Evolutionary conservation across 2,113 vertebrate species (phyloP).

Genomic region (Condylura cristata): DNA sequence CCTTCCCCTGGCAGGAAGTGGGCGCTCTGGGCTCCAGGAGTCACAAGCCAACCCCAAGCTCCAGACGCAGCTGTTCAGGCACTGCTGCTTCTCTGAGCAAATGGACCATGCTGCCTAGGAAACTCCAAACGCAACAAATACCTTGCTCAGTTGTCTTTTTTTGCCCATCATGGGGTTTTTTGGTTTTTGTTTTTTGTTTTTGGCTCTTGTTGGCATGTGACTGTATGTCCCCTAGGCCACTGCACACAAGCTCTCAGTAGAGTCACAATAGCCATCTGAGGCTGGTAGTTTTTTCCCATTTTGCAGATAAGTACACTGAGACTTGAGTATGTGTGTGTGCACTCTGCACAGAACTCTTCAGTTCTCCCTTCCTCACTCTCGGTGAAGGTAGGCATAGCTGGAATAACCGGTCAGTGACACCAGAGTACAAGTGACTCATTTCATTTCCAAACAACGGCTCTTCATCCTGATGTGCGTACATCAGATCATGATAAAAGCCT

Average conservation of each 20-base stretch:
- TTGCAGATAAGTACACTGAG: constrained; percentile 46
- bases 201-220: background rate
- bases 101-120: constrained; percentile 20
- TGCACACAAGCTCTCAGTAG: background rate
- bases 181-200: background rate
- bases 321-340: background rate
- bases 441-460: too few species aligned
- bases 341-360: background rate
- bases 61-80: background rate
- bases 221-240: background rate
- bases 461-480: too few species aligned
- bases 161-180: background rate
- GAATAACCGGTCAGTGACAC: background rate
- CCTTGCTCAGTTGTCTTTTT: background rate
- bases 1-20: background rate
- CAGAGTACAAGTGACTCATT: background rate
- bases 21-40: constrained; percentile 6
- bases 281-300: constrained; percentile 18
- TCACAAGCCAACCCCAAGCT: background rate
- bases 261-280: background rate
- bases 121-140: constrained; percentile 12
- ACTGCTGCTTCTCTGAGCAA: background rate
- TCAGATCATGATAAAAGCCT: too few species aligned
- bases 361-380: background rate
- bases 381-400: background rate